Evolutionary conservation across 2,797 vertebrate species (phyloP), one percentile per base, ranked within the genome.

Genomic region (Intellagama lesueurii): DNA sequence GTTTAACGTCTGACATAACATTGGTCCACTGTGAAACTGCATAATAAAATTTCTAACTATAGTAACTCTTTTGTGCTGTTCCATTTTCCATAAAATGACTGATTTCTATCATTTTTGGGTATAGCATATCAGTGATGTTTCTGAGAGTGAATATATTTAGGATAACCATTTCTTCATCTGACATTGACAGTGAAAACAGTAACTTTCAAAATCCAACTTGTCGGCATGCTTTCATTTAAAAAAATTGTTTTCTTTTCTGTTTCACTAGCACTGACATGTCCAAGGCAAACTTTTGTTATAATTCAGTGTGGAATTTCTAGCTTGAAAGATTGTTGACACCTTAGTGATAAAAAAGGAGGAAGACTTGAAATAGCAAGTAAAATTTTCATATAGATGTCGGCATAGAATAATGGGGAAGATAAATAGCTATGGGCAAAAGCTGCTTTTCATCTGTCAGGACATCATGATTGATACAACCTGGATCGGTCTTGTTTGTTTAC

Each of bases 221-320:
- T 47, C 73, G 47, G 35, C 68, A 26, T 66, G n/a, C 68, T 85
- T 12, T 12, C 35, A 60, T 72, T 80, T 80, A 73, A 64, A 12
- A 60, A n/a, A 19, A 11, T 60, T 64, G 19, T 32, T 12, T 72
- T 52, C 11, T 73, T 88, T 35, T 2, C 68, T 92, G 8, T 17
- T 30, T 64, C 82, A 72, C 56, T 76, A 81, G 94, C 92, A 87
- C 76, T 83, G 85, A 0, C 0, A 12, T 85, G 82, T 26, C 90
- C 0, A 0, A 32, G 82, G 52, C 77, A 68, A 90, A 91, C 60
- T 87, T 80, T 26, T 47, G 52, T 86, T 30, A 64, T 9, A 7
- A 40, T 86, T 35, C 69, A 80, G 0, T 2, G 73, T 86, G 86
- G 60, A 0, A 0, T 94, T 96, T 87, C 83, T 92, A 92, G 81